Percentiles rank a stretch among this genome's conserved stretches.
phyloP scores from a whole-genome alignment of 2,888 invertebrate species.

The Andrena minutula region DNA sequence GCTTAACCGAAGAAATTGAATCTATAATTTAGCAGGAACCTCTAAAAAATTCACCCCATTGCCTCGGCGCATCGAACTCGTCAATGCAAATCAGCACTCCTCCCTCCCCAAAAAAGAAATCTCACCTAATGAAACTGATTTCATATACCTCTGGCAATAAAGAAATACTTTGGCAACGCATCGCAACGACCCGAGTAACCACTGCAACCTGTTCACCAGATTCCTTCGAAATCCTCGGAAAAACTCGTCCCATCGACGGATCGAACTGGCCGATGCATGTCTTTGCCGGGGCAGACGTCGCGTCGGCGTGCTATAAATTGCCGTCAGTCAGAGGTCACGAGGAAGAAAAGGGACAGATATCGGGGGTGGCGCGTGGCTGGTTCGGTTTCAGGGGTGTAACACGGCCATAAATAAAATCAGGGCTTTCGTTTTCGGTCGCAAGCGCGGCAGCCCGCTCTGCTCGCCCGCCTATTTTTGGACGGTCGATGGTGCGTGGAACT shows the following conservation, averaged over 20 bases:
- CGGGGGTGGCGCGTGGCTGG: conserved; percentile 81
- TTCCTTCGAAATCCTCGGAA: not conserved
- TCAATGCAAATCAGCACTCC: too few relatives aligned
- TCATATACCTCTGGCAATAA: too few relatives aligned
- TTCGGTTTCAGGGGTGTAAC: conserved; percentile 81
- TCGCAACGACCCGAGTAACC: not conserved
- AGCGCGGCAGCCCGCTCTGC: conserved; percentile 36
- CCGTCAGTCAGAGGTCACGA: conserved; percentile 19
- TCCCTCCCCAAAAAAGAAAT: too few relatives aligned
- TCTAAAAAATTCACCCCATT: too few relatives aligned
- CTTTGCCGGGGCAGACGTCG: not conserved
- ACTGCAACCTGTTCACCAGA: not conserved
- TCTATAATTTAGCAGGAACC: too few relatives aligned
- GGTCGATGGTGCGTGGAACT: conserved; percentile 68
- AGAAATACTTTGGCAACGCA: not conserved
- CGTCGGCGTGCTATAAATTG: conserved; percentile 19
- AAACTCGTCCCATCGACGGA: not conserved
- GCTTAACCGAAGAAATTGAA: too few relatives aligned
- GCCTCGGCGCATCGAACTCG: too few relatives aligned
- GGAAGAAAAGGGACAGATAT: conserved; percentile 13
- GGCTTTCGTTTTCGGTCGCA: conserved; percentile 82
- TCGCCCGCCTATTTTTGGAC: conserved; percentile 78
- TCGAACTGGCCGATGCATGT: conserved; percentile 14
- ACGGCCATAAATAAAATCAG: conserved; percentile 83
- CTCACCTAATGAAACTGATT: too few relatives aligned